A percentile compares a stretch with the other conserved stretches of the same genome.
phyloP scores from a whole-genome alignment of 1,140 invertebrate genomes.

The Drosophila kikkawai region DNA sequence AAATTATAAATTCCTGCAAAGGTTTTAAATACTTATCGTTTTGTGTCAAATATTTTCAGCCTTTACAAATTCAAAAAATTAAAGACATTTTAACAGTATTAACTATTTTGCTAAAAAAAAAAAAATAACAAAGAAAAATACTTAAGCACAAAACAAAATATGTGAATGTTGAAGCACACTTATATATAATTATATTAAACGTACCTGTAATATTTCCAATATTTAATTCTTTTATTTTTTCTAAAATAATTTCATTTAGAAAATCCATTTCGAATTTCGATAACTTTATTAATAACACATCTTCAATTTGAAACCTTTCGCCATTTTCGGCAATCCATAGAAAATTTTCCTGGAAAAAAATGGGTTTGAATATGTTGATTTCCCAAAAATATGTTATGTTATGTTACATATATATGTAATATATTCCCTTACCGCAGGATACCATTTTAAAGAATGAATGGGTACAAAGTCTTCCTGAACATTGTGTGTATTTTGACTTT shows the following conservation, averaged over 20 bases:
- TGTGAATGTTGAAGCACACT: not conserved
- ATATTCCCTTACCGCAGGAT: slow-evolving; percentile 90
- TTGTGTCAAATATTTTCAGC: too few species aligned
- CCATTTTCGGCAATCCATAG: slow-evolving; percentile 92
- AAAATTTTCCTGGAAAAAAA: slow-evolving; percentile 90
- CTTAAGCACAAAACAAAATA: not conserved
- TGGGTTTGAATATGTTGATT: not conserved
- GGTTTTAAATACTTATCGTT: too few species aligned
- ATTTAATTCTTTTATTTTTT: slow-evolving; percentile 94
- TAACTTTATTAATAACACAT: slow-evolving; percentile 90
- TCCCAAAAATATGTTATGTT: not conserved
- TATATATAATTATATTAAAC: not conserved
- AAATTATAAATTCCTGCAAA: too few species aligned
- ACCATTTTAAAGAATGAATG: slow-evolving; percentile 86
- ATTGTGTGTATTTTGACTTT: slow-evolving; percentile 89
- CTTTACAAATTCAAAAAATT: too few species aligned
- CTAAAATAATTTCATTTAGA: slow-evolving; percentile 93
- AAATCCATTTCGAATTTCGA: slow-evolving; percentile 92
- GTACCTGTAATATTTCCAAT: slow-evolving; percentile 90
- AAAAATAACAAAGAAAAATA: too few species aligned
- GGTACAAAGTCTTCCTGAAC: slow-evolving; percentile 40
- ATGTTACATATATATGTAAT: not conserved
- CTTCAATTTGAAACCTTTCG: slow-evolving; percentile 90
- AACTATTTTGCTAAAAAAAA: too few species aligned
- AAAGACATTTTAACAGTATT: too few species aligned